Evolutionary conservation across 2,888 invertebrate genomes (phyloP), one percentile per base, ranked within the genome.

Genomic region (Pseudolycoriella hygida): DNA sequence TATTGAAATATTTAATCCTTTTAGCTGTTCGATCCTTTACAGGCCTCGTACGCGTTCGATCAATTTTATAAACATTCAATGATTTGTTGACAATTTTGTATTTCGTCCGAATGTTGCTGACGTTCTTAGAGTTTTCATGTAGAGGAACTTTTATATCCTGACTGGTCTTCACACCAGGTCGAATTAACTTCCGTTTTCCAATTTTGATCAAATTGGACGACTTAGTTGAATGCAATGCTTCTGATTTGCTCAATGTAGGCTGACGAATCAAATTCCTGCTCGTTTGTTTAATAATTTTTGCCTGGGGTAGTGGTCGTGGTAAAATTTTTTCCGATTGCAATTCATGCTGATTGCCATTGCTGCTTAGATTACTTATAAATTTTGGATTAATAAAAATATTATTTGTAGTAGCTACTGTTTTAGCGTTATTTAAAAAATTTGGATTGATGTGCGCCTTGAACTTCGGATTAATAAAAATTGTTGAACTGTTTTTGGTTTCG

Each of bases 301-400:
- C 25, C 11, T 45, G 19, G 31, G 20, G 12, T 19, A n/a, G n/a
- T n/a, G n/a, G n/a, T n/a, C n/a, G n/a, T n/a, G 17, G n/a, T 40
- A n/a, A 2, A 19, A 10, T 3, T 19, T 18, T 17, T 2, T 18
- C 40, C 20, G 10, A 17, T 2, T 32, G 19, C 19, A 4, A 6
- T 15, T 15, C 40, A 17, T 17, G 4, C 18, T 10, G n/a, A 11
- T 40, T 17, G 10, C 3, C 19, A 3, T 12, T 14, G 10, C 11
- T 18, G 8, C 14, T 18, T 17, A 38, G 2, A 46, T 37, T 17
- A 12, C 17, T 37, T 17, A 58, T 55, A 56, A 70, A 67, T 58
- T 67, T 64, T 25, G 71, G 72, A 55, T 72, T 72, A 1, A 72
- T 57, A 58, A 67, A 67, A 51, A 71, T 70, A 54, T 56, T 66